These are phyloP conservation scores for Enteromius unitaeniatus DNA, from an alignment of 2,797 vertebrate species.

Conservation along the genomic window DNA sequence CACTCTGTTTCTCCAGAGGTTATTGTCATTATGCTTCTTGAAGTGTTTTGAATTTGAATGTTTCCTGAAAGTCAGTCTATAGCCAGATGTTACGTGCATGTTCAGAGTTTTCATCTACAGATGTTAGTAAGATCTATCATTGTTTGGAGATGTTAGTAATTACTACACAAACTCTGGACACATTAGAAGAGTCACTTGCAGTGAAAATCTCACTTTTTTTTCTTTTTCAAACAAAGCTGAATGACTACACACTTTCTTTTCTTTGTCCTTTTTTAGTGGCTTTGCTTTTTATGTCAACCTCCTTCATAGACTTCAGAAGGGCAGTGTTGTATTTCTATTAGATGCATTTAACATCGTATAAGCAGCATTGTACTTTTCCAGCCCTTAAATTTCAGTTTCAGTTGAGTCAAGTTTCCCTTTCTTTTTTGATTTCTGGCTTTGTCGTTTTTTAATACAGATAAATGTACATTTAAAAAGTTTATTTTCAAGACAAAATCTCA, in stretches of 20 bases:
- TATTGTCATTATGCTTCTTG: conserved; percentile 22
- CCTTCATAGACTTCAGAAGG: not conserved
- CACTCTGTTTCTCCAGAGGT: conserved; percentile 35
- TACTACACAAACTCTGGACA: not conserved
- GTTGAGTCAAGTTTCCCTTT: no score
- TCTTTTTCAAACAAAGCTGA: not conserved
- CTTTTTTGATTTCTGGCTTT: not conserved
- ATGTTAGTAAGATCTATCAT: conserved; percentile 7
- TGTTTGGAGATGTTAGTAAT: conserved; percentile 4
- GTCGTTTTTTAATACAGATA: not conserved
- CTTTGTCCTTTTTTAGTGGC: not conserved
- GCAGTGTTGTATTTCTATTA: not conserved
- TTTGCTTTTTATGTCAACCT: not conserved
- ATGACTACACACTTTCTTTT: not conserved
- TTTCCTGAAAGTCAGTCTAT: conserved; percentile 23
- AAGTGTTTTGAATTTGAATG: conserved; percentile 35
- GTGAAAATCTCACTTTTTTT: not conserved
- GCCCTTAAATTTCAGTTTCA: not conserved
- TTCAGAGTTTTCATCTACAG: not conserved
- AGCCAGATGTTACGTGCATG: conserved; percentile 26
- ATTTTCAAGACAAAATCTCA: not conserved
- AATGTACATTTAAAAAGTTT: no score
- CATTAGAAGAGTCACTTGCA: not conserved
- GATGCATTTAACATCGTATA: not conserved
- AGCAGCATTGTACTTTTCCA: not conserved